phyloP scores from a whole-genome alignment of 2,113 vertebrate species.

The Dipodomys stephensi region DNA sequence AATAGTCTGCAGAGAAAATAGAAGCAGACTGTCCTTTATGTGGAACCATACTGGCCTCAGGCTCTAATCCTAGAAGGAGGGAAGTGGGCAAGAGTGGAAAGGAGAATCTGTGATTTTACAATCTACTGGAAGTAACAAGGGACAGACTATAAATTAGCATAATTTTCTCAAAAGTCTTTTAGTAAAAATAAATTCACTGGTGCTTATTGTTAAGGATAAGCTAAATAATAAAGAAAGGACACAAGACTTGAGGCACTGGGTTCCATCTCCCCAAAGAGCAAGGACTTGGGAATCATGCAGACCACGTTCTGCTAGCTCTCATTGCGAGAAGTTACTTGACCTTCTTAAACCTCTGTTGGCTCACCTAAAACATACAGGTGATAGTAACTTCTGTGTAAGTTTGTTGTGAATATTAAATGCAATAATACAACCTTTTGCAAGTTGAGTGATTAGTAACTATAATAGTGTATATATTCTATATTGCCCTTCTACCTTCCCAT shows the following conservation, averaged over 20 bases:
- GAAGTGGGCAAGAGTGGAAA: neutral
- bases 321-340: no score
- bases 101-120: neutral
- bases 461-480: neutral
- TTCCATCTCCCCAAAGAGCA: neutral
- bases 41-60: neutral
- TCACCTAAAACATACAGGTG: neutral
- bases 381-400: neutral
- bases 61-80: neutral
- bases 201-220: neutral
- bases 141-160: neutral
- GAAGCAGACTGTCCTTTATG: neutral
- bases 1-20: neutral
- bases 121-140: neutral
- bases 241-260: neutral
- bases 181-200: neutral
- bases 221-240: neutral
- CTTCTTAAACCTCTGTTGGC: neutral
- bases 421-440: neutral
- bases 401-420: neutral
- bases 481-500: neutral
- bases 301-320: neutral
- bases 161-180: neutral
- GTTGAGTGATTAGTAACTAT: neutral
- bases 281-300: neutral